A percentile compares a stretch with the other conserved stretches of the same genome.
phyloP scores from a whole-genome alignment of 2,113 vertebrate genomes.

The Lycocorax pyrrhopterus region DNA sequence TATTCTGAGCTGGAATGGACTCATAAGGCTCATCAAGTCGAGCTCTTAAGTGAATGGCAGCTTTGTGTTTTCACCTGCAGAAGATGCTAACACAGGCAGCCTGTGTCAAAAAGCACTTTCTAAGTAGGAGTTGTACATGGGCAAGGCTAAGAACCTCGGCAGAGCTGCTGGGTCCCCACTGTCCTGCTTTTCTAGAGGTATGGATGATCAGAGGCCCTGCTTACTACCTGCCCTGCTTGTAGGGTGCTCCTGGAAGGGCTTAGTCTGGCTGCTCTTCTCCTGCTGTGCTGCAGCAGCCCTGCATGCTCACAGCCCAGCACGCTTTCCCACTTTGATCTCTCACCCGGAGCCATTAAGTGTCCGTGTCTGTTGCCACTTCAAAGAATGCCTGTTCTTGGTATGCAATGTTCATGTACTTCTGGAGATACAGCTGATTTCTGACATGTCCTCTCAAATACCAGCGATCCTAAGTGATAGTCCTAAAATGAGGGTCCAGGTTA shows the following conservation, averaged over 20 bases:
- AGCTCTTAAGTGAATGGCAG: neutral
- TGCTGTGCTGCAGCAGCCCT: neutral
- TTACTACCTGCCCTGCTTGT: accelerated
- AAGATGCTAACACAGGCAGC: neutral
- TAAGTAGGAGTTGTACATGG: accelerated
- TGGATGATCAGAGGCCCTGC: neutral
- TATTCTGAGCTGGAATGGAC: neutral
- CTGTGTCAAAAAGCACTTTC: neutral
- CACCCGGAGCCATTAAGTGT: neutral
- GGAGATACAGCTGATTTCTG: neutral
- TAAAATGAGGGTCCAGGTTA: neutral
- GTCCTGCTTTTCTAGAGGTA: neutral
- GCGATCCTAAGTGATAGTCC: neutral
- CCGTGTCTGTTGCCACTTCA: neutral
- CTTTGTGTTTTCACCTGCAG: neutral
- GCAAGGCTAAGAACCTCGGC: accelerated
- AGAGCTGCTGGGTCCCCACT: accelerated
- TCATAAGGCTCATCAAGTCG: neutral
- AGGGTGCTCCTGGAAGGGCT: neutral
- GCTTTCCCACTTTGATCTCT: neutral
- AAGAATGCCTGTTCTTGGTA: neutral
- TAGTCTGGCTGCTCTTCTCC: neutral
- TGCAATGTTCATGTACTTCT: accelerated
- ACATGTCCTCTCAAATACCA: neutral
- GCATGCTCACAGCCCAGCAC: neutral